Evolutionary conservation across 2,888 invertebrate species (phyloP).

Genomic region (Dryobota labecula): DNA sequence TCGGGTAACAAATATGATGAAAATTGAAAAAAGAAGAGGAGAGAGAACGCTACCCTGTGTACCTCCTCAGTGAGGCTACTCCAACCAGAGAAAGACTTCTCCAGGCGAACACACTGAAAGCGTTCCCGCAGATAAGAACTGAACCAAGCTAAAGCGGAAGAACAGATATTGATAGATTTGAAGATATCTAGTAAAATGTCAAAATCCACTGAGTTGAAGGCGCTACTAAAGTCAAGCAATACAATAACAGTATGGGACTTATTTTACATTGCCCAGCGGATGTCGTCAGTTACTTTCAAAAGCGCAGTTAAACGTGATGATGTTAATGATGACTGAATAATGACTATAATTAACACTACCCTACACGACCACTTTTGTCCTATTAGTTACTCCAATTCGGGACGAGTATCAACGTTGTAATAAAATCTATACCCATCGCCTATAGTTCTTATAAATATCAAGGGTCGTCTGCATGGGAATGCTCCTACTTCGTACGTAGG

Average conservation of each 20-base stretch:
- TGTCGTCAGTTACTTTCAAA: too few species aligned
- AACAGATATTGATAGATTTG: neutral
- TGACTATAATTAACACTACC: neutral
- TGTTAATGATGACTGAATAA: too few species aligned
- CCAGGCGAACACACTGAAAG: too few species aligned
- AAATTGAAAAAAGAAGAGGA: too few species aligned
- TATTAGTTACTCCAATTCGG: too few species aligned
- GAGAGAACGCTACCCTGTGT: too few species aligned
- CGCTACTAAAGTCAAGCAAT: neutral
- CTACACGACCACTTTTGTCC: neutral
- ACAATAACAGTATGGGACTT: neutral
- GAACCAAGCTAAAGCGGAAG: neutral
- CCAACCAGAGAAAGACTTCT: too few species aligned
- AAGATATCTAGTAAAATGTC: neutral
- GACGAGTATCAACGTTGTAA: neutral
- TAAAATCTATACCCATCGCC: neutral
- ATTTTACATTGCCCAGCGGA: neutral
- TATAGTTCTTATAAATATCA: constrained; percentile 24
- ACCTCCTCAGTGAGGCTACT: too few species aligned
- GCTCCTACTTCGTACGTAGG: neutral
- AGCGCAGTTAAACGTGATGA: too few species aligned
- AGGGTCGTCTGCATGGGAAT: neutral
- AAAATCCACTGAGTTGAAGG: neutral
- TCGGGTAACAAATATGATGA: neutral
- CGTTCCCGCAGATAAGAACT: neutral